These are phyloP conservation scores for Micromys minutus DNA, from an alignment of 2,113 vertebrate species.

Conservation along the genomic window DNA sequence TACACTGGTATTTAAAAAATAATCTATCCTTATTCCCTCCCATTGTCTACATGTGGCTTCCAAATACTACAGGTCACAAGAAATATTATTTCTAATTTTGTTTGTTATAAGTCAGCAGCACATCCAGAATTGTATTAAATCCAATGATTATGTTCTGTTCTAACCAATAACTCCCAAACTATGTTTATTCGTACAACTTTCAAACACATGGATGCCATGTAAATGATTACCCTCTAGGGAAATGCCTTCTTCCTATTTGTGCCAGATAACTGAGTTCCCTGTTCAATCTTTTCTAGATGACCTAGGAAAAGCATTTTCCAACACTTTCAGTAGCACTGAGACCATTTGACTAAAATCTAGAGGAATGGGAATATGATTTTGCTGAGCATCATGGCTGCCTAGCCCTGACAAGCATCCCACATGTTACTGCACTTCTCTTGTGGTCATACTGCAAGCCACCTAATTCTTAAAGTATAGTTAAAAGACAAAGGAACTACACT, in stretches of 20 bases:
- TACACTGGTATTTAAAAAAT: neutral
- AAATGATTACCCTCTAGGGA: neutral
- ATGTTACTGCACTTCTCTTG: neutral
- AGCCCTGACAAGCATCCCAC: neutral
- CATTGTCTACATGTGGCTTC: neutral
- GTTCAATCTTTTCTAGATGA: neutral
- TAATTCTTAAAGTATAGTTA: neutral
- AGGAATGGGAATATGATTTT: neutral
- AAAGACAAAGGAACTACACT: neutral
- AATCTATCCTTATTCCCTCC: neutral
- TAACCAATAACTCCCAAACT: neutral
- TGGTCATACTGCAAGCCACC: neutral
- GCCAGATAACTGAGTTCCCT: neutral
- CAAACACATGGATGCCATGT: neutral
- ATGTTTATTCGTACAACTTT: neutral
- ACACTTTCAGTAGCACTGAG: neutral
- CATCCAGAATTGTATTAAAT: neutral
- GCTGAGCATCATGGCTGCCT: neutral
- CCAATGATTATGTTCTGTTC: neutral
- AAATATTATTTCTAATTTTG: neutral
- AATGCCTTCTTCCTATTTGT: neutral
- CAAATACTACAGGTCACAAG: neutral
- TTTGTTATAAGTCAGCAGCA: neutral
- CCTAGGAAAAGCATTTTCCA: neutral
- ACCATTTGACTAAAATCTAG: neutral